Evolutionary conservation across 2,888 invertebrate species (phyloP).

Genomic region (Chaitophorus viminalis): DNA sequence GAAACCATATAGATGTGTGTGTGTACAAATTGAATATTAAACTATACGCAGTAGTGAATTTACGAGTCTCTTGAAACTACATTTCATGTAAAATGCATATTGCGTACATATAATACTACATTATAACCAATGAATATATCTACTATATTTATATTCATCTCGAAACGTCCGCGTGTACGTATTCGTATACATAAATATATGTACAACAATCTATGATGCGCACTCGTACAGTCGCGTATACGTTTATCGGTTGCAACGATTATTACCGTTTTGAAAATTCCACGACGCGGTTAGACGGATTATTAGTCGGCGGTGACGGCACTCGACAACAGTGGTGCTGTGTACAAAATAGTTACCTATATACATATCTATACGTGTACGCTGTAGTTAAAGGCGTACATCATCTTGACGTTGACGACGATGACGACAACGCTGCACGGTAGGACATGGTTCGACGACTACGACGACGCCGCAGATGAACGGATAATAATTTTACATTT

Average conservation of each 20-base stretch:
- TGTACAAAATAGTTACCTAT: not conserved
- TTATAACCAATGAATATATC: too few relatives aligned
- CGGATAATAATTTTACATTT: slow-evolving; percentile 11
- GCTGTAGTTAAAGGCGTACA: not conserved
- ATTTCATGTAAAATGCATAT: too few relatives aligned
- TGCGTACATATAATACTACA: too few relatives aligned
- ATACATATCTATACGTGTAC: not conserved
- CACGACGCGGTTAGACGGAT: not conserved
- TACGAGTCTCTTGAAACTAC: too few relatives aligned
- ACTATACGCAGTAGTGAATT: too few relatives aligned
- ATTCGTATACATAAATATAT: too few relatives aligned
- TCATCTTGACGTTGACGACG: slow-evolving; percentile 14
- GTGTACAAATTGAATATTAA: too few relatives aligned
- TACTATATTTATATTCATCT: too few relatives aligned
- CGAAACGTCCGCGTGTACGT: too few relatives aligned
- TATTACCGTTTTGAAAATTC: slow-evolving; percentile 24
- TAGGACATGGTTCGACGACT: slow-evolving; percentile 30
- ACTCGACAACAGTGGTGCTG: not conserved
- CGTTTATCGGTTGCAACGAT: not conserved
- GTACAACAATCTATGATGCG: too few relatives aligned
- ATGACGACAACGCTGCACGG: not conserved
- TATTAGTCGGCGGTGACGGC: slow-evolving; percentile 4
- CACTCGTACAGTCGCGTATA: not conserved
- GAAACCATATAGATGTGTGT: too few relatives aligned
- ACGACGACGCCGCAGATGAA: slow-evolving; percentile 25